These are phyloP conservation scores for Littorina saxatilis DNA, from an alignment of 1,140 invertebrate species.

Conservation along the genomic window DNA sequence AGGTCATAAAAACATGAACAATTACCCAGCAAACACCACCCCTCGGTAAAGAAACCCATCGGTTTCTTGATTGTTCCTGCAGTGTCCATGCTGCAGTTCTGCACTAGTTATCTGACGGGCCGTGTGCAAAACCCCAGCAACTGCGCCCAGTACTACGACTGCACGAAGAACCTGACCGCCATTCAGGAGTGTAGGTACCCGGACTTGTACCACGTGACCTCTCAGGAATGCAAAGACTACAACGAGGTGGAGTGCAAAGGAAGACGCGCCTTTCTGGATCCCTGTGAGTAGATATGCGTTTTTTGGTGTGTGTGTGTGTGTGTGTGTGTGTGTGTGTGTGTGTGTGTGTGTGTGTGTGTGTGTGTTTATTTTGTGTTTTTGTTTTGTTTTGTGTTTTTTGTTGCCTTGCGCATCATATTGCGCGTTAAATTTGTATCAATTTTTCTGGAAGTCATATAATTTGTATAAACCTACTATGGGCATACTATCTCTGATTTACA, in stretches of 20 bases:
- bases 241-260: conserved; percentile 55
- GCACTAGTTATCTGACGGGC: conserved; percentile 54
- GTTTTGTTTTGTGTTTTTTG: too few relatives aligned
- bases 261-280: conserved; percentile 37
- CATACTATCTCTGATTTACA: too few relatives aligned
- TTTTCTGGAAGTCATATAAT: too few relatives aligned
- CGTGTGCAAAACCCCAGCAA: conserved; percentile 60
- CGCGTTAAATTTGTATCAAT: too few relatives aligned
- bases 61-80: too few relatives aligned
- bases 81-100: conserved; percentile 60
- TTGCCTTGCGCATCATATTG: too few relatives aligned
- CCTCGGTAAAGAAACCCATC: too few relatives aligned
- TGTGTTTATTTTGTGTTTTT: neutral
- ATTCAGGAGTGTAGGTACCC: conserved; percentile 65
- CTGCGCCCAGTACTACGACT: conserved; percentile 68
- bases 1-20: too few relatives aligned
- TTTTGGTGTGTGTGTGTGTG: too few relatives aligned
- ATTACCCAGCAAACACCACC: too few relatives aligned
- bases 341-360: neutral
- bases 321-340: conserved; percentile 4
- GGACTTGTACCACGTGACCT: conserved; percentile 52
- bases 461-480: too few relatives aligned
- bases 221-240: conserved; percentile 56
- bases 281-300: conserved; percentile 33
- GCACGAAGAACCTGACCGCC: conserved; percentile 54